Base-by-base conservation (phyloP, 1,140 invertebrate genomes). In the Leptestheria dahalacensis region DNA sequence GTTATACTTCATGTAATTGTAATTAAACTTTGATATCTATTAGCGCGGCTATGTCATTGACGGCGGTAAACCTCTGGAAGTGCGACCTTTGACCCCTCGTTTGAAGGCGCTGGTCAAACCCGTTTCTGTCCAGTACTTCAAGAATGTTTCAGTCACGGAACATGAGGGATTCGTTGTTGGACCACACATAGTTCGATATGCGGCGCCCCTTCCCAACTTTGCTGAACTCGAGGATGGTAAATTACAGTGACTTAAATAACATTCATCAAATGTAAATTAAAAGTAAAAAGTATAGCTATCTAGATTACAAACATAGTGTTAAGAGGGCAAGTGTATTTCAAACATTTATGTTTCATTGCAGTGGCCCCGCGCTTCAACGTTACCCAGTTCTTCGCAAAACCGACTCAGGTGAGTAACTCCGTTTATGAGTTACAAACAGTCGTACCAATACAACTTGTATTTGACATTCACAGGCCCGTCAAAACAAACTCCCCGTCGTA, bases 31-130 rank as follows among this genome's bases (percentile, higher is more conserved):
- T 57, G 57, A 24, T 52, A 64, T 66, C 58, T 18, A 25, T 50
- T 62, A 79, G 75, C 77, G 79, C 61, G 82, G 82, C 20, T 70
- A 82, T 26, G 73, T 84, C 24, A 76, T 84, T 63, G 68, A 80
- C 41, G 76, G 80, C 47, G 81, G 83, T 63, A 70, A 74, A 0
- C 80, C 79, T 0, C 74, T 82, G 25, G 82, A 84, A 70, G 79
- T 85, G 48, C 75, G 74, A 2, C 82, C 83, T 6, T 64, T 84
- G 25, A 69, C 67, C 20, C 61, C 64, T 12, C 63, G 68, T 46
- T 60, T 74, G 12, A 65, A 68, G 9, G 28, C 58, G n/a, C 20
- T 65, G 46, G 51, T 63, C 10, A 20, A 29, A 24, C 46, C 48
- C 49, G 18, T 24, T 18, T 20, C 49, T 2, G 21, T 51, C 6